These are phyloP conservation scores for Megaceryle alcyon DNA, from an alignment of 2,797 vertebrate species.

Conservation along the genomic window DNA sequence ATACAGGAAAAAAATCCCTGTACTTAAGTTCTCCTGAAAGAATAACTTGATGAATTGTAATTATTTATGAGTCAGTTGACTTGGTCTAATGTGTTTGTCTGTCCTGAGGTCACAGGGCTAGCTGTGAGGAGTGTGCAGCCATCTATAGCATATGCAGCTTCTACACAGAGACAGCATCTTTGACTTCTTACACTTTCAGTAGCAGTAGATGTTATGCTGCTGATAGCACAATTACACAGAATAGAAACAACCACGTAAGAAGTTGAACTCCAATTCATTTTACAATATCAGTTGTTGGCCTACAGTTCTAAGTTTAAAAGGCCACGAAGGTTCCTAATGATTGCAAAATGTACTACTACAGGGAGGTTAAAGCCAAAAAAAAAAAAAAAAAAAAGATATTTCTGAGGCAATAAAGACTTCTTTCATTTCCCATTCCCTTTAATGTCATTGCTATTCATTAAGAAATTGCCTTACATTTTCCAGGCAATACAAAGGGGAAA, in stretches of 20 bases:
- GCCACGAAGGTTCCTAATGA: slow-evolving; percentile 7
- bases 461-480: slow-evolving; percentile 10
- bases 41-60: not conserved
- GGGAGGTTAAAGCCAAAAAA: not conserved
- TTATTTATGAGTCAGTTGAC: not conserved
- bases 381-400: not conserved
- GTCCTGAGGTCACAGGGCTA: not conserved
- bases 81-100: not conserved
- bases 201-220: not conserved
- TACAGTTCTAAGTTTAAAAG: slow-evolving; percentile 17
- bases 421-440: slow-evolving; percentile 48
- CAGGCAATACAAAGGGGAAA: not conserved
- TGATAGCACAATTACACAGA: not conserved
- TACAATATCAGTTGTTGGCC: slow-evolving; percentile 9
- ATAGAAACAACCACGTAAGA: not conserved
- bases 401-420: not conserved
- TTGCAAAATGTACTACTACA: slow-evolving; percentile 4
- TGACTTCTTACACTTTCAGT: not conserved
- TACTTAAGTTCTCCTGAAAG: not conserved
- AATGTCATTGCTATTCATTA: not conserved
- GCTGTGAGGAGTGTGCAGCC: not conserved
- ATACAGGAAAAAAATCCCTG: not conserved
- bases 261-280: not conserved
- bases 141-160: not conserved
- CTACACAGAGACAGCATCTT: not conserved